Evolutionary conservation across 2,113 vertebrate species (phyloP).

Genomic region (Cathartes aura): DNA sequence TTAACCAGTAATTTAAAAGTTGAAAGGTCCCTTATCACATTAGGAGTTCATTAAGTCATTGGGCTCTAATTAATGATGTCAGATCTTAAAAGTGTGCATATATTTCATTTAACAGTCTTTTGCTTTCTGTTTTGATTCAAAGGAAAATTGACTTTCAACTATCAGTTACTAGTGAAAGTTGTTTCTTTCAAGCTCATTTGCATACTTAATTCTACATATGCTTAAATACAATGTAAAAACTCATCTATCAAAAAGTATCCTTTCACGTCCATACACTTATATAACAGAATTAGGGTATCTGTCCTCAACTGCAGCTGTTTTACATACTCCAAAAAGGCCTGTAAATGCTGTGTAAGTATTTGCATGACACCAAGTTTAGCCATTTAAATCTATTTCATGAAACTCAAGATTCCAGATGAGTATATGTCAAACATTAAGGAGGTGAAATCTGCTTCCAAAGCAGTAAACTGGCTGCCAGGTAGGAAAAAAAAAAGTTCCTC

Average conservation of each 20-base stretch:
- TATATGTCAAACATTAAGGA: neutral
- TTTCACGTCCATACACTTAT: neutral
- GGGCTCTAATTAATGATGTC: neutral
- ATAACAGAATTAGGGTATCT: neutral
- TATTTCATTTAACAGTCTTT: neutral
- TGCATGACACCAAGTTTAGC: neutral
- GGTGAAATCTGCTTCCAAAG: neutral
- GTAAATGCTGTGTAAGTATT: neutral
- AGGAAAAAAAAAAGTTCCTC: neutral
- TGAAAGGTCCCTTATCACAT: neutral
- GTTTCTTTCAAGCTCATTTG: neutral
- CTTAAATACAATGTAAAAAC: neutral
- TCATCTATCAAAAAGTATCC: neutral
- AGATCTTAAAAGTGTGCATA: neutral
- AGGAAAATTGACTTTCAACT: neutral
- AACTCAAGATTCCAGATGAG: neutral
- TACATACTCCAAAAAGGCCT: neutral
- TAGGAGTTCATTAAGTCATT: neutral
- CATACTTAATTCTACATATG: neutral
- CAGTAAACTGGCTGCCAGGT: neutral
- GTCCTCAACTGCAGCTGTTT: neutral
- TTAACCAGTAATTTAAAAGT: neutral
- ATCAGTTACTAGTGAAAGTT: neutral
- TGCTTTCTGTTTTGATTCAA: neutral
- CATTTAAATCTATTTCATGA: neutral